Evolutionary conservation across 1,140 invertebrate genomes (phyloP).

Genomic region (Hermetia illucens): DNA sequence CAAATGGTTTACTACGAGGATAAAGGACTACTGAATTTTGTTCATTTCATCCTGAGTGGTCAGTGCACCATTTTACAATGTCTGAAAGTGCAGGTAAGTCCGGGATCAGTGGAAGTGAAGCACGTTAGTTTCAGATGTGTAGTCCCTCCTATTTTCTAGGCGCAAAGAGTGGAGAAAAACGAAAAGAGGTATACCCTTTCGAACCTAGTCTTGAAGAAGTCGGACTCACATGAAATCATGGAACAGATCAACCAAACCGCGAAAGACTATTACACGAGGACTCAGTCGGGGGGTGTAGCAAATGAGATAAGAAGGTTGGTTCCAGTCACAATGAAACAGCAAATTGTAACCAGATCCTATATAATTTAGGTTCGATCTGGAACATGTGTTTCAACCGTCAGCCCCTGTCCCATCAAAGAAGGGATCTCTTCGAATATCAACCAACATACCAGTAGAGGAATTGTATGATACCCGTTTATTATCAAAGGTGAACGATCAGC

Average conservation of each 20-base stretch:
- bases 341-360: no score
- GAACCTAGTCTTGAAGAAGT: constrained; percentile 1
- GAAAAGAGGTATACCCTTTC: neutral
- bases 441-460: no score
- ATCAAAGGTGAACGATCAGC: no score
- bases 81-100: constrained; percentile 15
- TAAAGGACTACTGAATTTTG: constrained; percentile 16
- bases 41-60: constrained; percentile 25
- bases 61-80: constrained; percentile 24
- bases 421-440: no score
- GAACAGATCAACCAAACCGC: neutral
- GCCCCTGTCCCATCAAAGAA: no score
- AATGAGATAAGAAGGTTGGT: no score
- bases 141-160: neutral
- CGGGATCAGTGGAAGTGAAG: neutral
- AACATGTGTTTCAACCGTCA: no score
- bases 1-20: constrained; percentile 21
- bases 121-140: neutral
- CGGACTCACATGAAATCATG: constrained; percentile 5
- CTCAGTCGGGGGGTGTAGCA: no score
- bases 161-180: constrained; percentile 1
- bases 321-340: no score
- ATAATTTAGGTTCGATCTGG: no score
- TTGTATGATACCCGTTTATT: no score
- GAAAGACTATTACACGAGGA: no score